phyloP scores from a whole-genome alignment of 2,113 vertebrate species.

The Saguinus imperator region DNA sequence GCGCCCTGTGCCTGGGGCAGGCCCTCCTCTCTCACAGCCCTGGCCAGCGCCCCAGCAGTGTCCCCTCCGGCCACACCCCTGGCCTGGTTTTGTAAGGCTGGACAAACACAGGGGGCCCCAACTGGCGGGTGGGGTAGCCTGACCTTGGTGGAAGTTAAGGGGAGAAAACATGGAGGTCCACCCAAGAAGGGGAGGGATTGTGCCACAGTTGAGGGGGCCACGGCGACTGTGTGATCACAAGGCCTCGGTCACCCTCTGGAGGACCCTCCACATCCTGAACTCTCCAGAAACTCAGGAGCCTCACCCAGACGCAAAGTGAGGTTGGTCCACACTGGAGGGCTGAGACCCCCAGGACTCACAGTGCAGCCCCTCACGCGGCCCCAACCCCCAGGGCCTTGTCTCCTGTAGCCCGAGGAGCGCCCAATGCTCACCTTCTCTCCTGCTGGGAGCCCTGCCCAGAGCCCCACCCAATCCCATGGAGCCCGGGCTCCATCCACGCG shows the following conservation, averaged over 20 bases:
- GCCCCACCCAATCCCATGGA: neutral
- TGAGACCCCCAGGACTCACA: neutral
- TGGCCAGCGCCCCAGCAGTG: neutral
- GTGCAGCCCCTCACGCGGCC: too few species aligned
- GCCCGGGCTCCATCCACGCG: neutral
- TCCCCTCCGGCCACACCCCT: neutral
- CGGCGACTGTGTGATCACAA: neutral
- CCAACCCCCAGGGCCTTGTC: too few species aligned
- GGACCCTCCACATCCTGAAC: neutral
- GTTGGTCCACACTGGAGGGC: fast-evolving
- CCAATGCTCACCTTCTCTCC: neutral
- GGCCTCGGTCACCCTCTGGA: neutral
- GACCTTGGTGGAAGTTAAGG: too few species aligned
- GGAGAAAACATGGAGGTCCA: neutral
- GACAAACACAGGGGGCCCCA: too few species aligned
- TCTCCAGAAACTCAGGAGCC: neutral
- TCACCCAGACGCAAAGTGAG: fast-evolving
- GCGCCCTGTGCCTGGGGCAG: neutral
- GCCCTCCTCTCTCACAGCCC: neutral
- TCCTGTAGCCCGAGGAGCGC: neutral
- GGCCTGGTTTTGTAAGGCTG: neutral
- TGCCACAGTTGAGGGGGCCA: too few species aligned
- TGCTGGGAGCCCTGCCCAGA: neutral
- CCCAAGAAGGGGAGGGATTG: fast-evolving
- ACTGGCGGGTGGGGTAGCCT: fast-evolving